Conservation (phyloP, 2,113 vertebrate species). For the human region DNA sequence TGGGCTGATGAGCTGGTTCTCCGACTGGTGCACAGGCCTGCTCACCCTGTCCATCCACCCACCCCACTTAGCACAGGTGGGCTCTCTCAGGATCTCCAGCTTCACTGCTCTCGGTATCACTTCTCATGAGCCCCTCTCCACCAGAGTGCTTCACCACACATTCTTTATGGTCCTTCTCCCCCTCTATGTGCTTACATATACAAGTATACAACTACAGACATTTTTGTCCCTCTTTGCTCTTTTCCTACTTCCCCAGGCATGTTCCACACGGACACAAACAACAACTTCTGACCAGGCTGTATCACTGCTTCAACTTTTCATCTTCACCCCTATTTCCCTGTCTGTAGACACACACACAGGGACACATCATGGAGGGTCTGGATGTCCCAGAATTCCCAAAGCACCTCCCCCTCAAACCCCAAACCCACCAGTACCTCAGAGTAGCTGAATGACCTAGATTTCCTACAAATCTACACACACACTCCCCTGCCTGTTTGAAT, state of each 20-base stretch:
- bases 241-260: not conserved
- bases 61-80: not conserved
- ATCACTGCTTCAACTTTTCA: not conserved
- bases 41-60: not conserved
- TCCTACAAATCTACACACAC: not conserved
- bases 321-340: not conserved
- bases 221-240: slow-evolving; percentile 9
- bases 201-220: not conserved
- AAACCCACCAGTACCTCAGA: not conserved
- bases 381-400: not conserved
- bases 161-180: not conserved
- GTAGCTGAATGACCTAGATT: not conserved
- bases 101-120: not conserved
- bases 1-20: not conserved
- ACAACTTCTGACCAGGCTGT: not conserved
- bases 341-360: not conserved
- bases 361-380: not conserved
- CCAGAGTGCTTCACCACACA: not conserved
- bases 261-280: not conserved
- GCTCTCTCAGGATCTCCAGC: not conserved
- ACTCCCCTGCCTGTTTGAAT: not conserved
- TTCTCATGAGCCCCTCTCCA: not conserved
- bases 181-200: not conserved
- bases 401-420: not conserved
- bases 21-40: not conserved